A percentile compares a stretch with the other conserved stretches of the same genome.
phyloP scores from a whole-genome alignment of 1,140 invertebrate species.

The Homarus americanus region DNA sequence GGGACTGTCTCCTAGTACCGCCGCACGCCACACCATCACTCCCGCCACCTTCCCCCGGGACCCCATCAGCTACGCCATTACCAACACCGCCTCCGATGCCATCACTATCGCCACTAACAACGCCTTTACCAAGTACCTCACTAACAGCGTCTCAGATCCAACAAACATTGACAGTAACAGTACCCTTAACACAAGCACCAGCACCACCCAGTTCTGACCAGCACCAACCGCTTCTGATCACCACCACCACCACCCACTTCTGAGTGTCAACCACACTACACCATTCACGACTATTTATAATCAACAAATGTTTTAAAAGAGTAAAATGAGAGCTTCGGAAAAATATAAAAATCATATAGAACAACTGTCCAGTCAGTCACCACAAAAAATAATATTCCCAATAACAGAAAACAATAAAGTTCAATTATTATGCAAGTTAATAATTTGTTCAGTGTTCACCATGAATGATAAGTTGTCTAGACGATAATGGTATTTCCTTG shows the following conservation, averaged over 20 bases:
- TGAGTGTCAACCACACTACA: no score
- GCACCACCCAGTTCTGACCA: slow-evolving; percentile 1
- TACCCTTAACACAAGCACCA: background rate
- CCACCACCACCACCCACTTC: background rate
- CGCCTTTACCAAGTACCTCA: slow-evolving; percentile 35
- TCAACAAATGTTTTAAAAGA: no score
- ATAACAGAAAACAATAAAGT: no score
- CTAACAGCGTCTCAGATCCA: slow-evolving; percentile 7
- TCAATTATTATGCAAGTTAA: no score
- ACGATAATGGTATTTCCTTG: no score
- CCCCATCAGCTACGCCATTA: slow-evolving; percentile 40
- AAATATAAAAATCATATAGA: no score
- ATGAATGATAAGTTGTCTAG: no score
- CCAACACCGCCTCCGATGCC: slow-evolving; percentile 30
- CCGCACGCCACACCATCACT: background rate
- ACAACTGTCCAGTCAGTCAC: no score
- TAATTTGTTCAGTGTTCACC: no score
- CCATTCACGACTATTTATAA: no score
- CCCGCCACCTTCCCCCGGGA: slow-evolving; percentile 8
- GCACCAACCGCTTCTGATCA: background rate
- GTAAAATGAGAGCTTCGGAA: no score
- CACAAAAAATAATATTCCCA: no score
- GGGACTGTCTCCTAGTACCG: slow-evolving; percentile 12
- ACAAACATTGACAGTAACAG: background rate
- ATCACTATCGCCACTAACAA: slow-evolving; percentile 54